Base-by-base conservation (phyloP, 1,140 invertebrate species). In the Drosophila auraria region DNA sequence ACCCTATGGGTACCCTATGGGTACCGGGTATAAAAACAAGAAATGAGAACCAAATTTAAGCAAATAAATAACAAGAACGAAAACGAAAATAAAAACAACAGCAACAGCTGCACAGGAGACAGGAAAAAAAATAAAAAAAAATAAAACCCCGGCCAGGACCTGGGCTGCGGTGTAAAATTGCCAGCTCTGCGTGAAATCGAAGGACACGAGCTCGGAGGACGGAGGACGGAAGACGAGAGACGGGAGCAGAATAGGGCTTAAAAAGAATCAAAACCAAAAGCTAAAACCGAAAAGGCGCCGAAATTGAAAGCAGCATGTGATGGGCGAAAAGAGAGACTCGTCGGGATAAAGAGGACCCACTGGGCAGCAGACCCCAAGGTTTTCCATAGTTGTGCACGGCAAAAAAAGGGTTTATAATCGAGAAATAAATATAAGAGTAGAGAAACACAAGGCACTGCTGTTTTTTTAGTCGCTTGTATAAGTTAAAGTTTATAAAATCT, bases 111-210 rank as follows among this genome's bases (percentile, higher is more conserved):
- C 65, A 47, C 50, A 36, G 61, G 23, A 38, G 38, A 42, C 44
- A 27, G 38, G n/a, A 44, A 20, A 14, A 54, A 54, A 36, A 2
- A 33, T 0, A 17, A 7, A 40, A 17, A 7, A 40, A 23, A 5
- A 5, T 15, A 50, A 73, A n/a, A 15, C 47, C 50, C 15, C 17
- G 38, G 42, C 30, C 64, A 40, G 57, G 68, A 59, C 71, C 56
- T 65, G 50, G 62, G 27, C 63, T 82, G 50, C 27, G 81, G 81
- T 75, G 80, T 73, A 89, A 89, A 89, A 89, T 89, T 89, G 84
- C 74, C 81, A 90, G 82, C 84, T 72, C 84, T 90, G 84, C 84
- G 84, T 89, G 84, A 90, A 90, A 84, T 90, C 84, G 84, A 89
- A 90, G 84, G 81, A 86, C 56, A 59, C 68, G 23, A 36, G 30